These are phyloP conservation scores for Clavelina lepadiformis DNA, from an alignment of 23 tunicate species.

Conservation along the genomic window DNA sequence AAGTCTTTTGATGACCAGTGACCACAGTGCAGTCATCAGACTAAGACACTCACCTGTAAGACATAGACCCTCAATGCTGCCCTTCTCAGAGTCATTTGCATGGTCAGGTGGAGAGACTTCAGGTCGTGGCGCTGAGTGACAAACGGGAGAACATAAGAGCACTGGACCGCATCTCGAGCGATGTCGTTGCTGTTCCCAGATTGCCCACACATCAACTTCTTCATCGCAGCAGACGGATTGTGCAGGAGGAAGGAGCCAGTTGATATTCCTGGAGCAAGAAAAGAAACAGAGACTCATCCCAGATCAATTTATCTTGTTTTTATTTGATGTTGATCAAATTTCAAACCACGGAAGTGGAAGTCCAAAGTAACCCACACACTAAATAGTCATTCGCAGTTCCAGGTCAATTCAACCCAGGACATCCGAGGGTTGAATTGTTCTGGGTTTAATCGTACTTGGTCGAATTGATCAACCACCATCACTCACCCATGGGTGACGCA, in stretches of 20 bases:
- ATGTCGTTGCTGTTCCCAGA: constrained; percentile 49
- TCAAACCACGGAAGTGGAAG: too few species aligned
- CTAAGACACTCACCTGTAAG: constrained; percentile 26
- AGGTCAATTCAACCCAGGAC: too few species aligned
- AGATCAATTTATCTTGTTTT: too few species aligned
- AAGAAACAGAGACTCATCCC: too few species aligned
- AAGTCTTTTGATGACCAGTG: too few species aligned
- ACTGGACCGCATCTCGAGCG: constrained; percentile 39
- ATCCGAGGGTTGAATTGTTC: too few species aligned
- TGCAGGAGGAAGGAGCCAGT: constrained; percentile 43
- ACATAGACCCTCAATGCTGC: constrained; percentile 64
- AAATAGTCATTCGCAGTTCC: too few species aligned
- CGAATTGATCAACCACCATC: too few species aligned
- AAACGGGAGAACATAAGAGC: constrained; percentile 42
- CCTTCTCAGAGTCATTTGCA: constrained; percentile 51
- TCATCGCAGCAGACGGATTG: constrained; percentile 47
- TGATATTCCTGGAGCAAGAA: constrained; percentile 16
- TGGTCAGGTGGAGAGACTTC: constrained; percentile 45
- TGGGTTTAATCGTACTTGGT: too few species aligned
- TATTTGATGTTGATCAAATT: too few species aligned
- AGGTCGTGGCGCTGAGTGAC: constrained; percentile 63
- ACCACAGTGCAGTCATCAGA: background rate
- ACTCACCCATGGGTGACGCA: constrained; percentile 15
- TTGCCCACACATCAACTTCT: constrained; percentile 43
- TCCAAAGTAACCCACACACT: too few species aligned